phyloP scores from a whole-genome alignment of 2,113 vertebrate genomes.

The Bombycilla garrulus region DNA sequence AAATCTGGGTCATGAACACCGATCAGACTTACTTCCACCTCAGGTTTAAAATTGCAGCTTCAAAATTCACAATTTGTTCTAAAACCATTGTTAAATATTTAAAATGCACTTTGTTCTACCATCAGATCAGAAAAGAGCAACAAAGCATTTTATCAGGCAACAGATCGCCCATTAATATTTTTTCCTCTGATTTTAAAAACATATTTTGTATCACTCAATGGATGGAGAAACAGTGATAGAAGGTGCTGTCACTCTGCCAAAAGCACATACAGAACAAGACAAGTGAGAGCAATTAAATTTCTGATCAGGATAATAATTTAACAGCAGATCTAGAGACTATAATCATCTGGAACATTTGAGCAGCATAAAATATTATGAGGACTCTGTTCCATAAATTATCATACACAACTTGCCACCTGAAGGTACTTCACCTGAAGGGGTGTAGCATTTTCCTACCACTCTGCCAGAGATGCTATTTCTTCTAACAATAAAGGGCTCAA shows the following conservation, averaged over 20 bases:
- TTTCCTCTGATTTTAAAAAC: slow-evolving; percentile 41
- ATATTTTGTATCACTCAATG: neutral
- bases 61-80: neutral
- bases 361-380: slow-evolving; percentile 15
- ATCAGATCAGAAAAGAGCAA: neutral
- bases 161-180: neutral
- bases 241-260: slow-evolving; percentile 56
- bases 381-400: slow-evolving; percentile 2
- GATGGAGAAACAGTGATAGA: slow-evolving; percentile 39
- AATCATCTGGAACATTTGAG: slow-evolving; percentile 51
- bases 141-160: slow-evolving; percentile 1
- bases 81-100: slow-evolving; percentile 25
- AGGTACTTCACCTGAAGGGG: neutral
- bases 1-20: neutral
- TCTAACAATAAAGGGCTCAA: neutral
- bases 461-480: neutral
- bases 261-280: slow-evolving; percentile 44
- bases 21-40: neutral
- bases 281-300: slow-evolving; percentile 66
- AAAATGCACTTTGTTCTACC: neutral
- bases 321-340: slow-evolving; percentile 39
- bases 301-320: slow-evolving; percentile 67
- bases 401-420: neutral
- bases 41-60: neutral
- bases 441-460: neutral